Evolutionary conservation across 2,888 invertebrate species (phyloP), one percentile per base, ranked within the genome.

Genomic region (Lycaena phlaeas): DNA sequence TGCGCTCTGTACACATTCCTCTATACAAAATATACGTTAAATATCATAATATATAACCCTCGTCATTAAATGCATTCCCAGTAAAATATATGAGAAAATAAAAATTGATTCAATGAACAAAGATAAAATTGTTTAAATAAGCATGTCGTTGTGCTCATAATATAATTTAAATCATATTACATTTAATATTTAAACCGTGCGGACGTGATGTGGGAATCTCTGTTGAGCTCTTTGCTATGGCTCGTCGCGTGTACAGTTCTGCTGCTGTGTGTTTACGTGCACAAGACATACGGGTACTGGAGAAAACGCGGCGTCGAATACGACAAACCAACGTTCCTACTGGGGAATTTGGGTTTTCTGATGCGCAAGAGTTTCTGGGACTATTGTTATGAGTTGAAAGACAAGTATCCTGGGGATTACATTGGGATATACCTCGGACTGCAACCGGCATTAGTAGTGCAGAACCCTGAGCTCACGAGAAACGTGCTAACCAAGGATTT

Each of bases 231-330:
- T n/a, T 15, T 39, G 15, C 25, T 39, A 14, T 42, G 44, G 40
- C 27, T 43, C 7, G 1, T 45, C n/a, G 27, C 46, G 14, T 42
- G 53, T 36, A 55, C 52, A 51, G 39, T 62, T 7, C 36, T 57
- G 4, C 15, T 60, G 37, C 30, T 65, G 14, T 68, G 58, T 41
- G 49, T 67, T 14, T 63, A 57, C 40, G 50, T 59, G 6, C 54
- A 56, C 5, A 49, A 45, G 25, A 56, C 60, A 36, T 63, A 85
- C 65, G 63, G 52, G 15, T 77, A 75, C 46, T 77, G 77, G 77
- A 64, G 62, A 36, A 52, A 61, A 27, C 67, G 68, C 2, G 72
- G 70, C 1, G 47, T 77, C 2, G 65, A 64, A 0, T 73, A 64
- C 46, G 67, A 64, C 6, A 56, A 64, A 17, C 78, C 78, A 0